Evolutionary conservation across 1,140 invertebrate species (phyloP), one percentile per base, ranked within the genome.

Genomic region (Hylaeus volcanicus): DNA sequence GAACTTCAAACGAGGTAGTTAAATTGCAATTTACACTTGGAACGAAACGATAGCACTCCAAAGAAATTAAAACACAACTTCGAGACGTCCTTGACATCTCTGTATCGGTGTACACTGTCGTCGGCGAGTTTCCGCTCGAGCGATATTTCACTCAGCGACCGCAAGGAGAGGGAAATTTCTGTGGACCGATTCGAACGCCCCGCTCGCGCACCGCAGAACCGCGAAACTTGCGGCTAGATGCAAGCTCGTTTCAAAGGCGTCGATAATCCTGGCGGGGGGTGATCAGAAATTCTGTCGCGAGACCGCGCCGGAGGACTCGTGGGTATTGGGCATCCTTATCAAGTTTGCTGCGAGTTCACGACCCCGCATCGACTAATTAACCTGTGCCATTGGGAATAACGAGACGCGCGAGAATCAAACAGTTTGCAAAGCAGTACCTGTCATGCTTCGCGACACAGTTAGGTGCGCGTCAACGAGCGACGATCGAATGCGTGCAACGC

Each of bases 241-340:
- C 6, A 26, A 74, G 53, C 9, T 43, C 39, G 66, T 82, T 82
- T 53, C 79, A 68, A 86, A 85, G 79, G 70, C 66, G 83, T 68
- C 79, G 79, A 86, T 85, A 82, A 86, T 78, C 61, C 79, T 74
- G n/a, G 66, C 14, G 41, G 26, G 0, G 26, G 26, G 56, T 75
- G 79, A 86, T 86, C 84, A 81, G 73, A 77, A 86, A 84, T 85
- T 81, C 73, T 63, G 65, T 79, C 73, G 55, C 77, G 61, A 72
- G 65, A 53, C 14, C 68, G 11, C 1, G 5, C n/a, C 45, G 48
- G 51, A 73, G 53, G 60, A 73, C 56, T 60, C 61, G 12, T 15
- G 12, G 76, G 53, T 1, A 61, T 79, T 55, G 65, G 43, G n/a
- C 70, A 65, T 65, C 77, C 77, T 74, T 66, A 66, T 79, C 51